Conservation (phyloP, 2,797 vertebrate species). For the Momotus momota region DNA sequence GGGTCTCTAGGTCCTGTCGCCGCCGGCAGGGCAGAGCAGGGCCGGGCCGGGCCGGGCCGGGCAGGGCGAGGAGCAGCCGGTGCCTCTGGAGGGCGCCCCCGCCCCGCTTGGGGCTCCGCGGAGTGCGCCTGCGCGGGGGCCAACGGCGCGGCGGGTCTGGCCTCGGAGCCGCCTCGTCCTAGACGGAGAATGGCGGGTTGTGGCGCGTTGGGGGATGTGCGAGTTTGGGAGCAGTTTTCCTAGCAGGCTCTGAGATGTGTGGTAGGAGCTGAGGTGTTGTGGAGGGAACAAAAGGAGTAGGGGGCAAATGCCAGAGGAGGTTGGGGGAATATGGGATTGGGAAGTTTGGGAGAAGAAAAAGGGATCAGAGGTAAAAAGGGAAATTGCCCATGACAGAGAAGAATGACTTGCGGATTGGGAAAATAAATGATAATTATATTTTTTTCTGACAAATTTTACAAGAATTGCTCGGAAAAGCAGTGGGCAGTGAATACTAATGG, state of each 20-base stretch:
- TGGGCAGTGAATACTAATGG: background rate
- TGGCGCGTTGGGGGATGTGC: fast-evolving
- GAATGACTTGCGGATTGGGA: background rate
- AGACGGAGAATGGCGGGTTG: fast-evolving
- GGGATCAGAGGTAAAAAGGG: background rate
- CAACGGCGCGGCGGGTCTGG: fast-evolving
- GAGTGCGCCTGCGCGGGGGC: background rate
- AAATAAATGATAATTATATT: background rate
- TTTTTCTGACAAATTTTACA: background rate
- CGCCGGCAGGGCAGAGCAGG: background rate
- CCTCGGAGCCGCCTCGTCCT: fast-evolving
- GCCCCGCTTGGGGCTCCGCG: background rate
- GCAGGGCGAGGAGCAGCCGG: background rate
- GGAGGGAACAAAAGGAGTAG: background rate
- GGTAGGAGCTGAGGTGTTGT: background rate
- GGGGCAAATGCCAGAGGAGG: fast-evolving
- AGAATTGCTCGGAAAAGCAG: background rate
- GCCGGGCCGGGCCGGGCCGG: background rate
- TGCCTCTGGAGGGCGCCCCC: background rate
- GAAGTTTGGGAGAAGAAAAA: background rate
- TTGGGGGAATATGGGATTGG: background rate
- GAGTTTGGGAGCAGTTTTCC: background rate
- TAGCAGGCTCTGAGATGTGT: background rate
- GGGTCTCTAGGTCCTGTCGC: background rate
- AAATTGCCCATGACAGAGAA: background rate